These are phyloP conservation scores for Chaetura pelagica DNA, from an alignment of 2,113 vertebrate species.

Conservation along the genomic window DNA sequence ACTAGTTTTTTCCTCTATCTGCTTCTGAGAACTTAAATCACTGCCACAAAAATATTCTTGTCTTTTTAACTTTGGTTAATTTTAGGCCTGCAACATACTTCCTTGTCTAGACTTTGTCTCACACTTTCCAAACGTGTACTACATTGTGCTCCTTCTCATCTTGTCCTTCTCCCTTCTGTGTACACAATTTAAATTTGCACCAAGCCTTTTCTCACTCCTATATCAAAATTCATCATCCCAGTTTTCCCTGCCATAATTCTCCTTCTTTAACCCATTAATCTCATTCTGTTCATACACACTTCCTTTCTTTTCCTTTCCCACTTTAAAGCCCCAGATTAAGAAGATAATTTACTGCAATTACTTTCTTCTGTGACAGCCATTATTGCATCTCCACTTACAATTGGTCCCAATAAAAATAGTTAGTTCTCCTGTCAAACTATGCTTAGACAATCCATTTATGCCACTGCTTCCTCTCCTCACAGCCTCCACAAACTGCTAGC, in stretches of 20 bases:
- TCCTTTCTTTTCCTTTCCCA: not conserved
- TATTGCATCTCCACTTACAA: not conserved
- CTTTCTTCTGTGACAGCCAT: not conserved
- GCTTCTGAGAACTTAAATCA: not conserved
- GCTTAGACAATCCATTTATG: not conserved
- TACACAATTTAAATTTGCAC: not conserved
- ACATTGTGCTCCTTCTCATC: not conserved
- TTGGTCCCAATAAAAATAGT: not conserved
- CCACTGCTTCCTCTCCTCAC: not conserved
- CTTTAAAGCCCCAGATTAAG: not conserved
- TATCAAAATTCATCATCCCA: not conserved
- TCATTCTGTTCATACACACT: not conserved
- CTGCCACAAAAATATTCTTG: not conserved
- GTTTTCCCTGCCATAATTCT: not conserved
- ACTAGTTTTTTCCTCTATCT: not conserved
- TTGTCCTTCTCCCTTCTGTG: not conserved
- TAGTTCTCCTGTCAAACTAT: not conserved
- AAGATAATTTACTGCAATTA: not conserved
- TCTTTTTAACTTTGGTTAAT: slow-evolving; percentile 33
- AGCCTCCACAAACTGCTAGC: not conserved
- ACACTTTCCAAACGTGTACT: not conserved
- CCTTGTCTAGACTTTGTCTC: slow-evolving; percentile 47
- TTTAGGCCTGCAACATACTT: slow-evolving; percentile 44
- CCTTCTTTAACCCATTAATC: not conserved
- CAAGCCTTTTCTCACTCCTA: not conserved